Base-by-base conservation (phyloP, 2,888 invertebrate genomes). In the Buathra laborator region DNA sequence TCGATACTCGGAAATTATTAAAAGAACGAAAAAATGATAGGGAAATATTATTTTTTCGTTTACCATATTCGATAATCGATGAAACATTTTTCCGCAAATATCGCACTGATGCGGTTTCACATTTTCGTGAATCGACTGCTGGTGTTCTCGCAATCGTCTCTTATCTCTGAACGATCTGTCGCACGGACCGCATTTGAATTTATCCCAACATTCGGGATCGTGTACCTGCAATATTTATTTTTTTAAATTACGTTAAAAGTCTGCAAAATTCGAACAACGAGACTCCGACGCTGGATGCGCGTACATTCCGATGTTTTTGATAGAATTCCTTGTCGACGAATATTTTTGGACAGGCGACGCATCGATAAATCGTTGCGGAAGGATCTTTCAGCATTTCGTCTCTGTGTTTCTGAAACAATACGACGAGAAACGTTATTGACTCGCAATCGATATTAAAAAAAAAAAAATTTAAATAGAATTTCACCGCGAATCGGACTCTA, bases 61-160 rank as follows among this genome's bases (percentile, higher is more conserved):
- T 75, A 90, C 90, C 90, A 90, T 90, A 72, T 90, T 91, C 19
- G 89, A 89, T 78, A 87, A 82, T 70, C 90, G 88, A 80, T 90
- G 89, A 78, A 90, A 91, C 9, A 88, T 87, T 76, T 87, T 84
- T 9, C 88, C 89, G 77, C 90, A 90, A 77, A 91, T 53, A 66
- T 91, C 90, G 82, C 90, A 91, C 67, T 88, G 86, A 77, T 91
- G 88, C n/a, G 88, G 89, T 74, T 89, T 90, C 19, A 89, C 85
- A 19, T 89, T 89, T 68, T 89, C 87, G 16, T 90, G 90, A 79
- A 90, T 86, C 3, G 89, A 90, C 62, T 86, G 86, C 64, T 88
- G 86, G 74, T 91, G 91, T 64, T 90, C 89, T 62, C 77, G 87
- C 51, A 91, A 84, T 82, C 89, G 87, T 2, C 88, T 84, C 29